Percentiles rank a stretch among this genome's conserved stretches.
Conservation (phyloP, 2,888 invertebrate species). For the Cantharis rustica region DNA sequence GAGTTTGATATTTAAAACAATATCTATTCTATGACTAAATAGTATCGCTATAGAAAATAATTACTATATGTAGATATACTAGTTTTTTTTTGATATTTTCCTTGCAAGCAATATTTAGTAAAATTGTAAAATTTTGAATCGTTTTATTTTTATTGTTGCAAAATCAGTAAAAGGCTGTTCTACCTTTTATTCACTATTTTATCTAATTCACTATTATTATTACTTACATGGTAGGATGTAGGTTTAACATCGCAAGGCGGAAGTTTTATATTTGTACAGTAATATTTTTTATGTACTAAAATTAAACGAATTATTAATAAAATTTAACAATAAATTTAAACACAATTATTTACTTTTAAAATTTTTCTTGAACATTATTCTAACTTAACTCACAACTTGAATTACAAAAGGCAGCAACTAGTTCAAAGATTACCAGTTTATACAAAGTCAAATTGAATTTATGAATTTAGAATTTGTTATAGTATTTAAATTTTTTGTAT, state of each 20-base stretch:
- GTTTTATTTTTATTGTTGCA: too few relatives aligned
- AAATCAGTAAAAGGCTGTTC: too few relatives aligned
- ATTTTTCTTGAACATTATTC: background rate
- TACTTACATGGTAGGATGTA: conserved; percentile 48
- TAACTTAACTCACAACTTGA: background rate
- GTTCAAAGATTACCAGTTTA: background rate
- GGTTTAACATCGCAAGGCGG: conserved; percentile 49
- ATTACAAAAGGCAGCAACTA: background rate
- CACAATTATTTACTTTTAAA: background rate
- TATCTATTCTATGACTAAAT: too few relatives aligned
- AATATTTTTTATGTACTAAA: background rate
- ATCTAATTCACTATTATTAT: background rate
- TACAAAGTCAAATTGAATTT: background rate
- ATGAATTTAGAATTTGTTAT: background rate
- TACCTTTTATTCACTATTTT: too few relatives aligned
- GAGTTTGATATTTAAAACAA: too few relatives aligned
- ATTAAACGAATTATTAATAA: background rate
- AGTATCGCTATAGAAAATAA: too few relatives aligned
- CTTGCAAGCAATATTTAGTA: too few relatives aligned
- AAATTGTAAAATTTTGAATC: too few relatives aligned
- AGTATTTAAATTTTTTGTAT: conserved; percentile 8
- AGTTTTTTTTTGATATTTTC: too few relatives aligned
- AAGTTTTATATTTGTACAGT: conserved; percentile 19
- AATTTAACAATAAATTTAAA: background rate
- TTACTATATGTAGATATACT: too few relatives aligned